Conservation (phyloP, 2,113 vertebrate genomes). For the Aptenodytes forsteri region DNA sequence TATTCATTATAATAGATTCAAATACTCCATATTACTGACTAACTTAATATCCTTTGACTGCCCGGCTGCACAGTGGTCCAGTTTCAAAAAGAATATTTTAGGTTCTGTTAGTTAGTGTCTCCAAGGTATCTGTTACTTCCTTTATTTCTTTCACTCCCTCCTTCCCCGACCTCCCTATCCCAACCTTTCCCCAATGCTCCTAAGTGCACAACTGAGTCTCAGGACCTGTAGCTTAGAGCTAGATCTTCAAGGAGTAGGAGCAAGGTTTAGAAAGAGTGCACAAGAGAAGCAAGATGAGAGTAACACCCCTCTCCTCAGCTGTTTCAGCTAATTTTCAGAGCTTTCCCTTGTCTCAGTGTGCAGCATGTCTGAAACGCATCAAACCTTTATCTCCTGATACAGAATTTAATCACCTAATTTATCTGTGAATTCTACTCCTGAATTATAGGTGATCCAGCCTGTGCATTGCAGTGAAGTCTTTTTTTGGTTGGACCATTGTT, state of each 20-base stretch:
- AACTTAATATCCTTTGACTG: not conserved
- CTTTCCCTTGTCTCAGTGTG: not conserved
- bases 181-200: not conserved
- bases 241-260: not conserved
- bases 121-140: not conserved
- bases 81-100: not conserved
- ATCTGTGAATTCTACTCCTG: not conserved
- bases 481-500: not conserved
- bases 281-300: not conserved
- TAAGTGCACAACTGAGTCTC: not conserved
- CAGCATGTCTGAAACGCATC: not conserved
- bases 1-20: not conserved
- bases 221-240: not conserved
- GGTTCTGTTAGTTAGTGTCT: not conserved
- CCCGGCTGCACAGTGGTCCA: not conserved
- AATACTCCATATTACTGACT: not conserved
- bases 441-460: not conserved
- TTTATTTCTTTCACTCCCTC: not conserved
- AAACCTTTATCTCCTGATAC: not conserved
- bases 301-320: not conserved
- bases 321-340: not conserved
- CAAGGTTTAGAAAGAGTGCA: not conserved
- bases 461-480: not conserved
- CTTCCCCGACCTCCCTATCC: not conserved
- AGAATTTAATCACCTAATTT: not conserved